Base-by-base conservation (phyloP, 2,888 invertebrate species). In the Euzophera pinguis region DNA sequence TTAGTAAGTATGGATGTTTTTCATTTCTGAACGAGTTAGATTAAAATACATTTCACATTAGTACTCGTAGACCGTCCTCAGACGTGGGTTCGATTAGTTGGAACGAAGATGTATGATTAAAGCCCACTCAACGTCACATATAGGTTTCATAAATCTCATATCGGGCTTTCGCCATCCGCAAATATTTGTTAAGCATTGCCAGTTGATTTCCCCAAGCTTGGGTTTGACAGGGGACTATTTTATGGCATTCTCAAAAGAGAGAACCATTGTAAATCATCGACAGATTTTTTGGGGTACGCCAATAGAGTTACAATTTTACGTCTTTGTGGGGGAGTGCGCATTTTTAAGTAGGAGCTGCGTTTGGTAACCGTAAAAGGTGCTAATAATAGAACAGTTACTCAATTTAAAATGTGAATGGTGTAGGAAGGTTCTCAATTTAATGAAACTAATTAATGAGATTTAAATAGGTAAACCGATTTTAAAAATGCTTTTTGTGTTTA, bases 141-240 rank as follows among this genome's bases (percentile, higher is more conserved):
- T 51, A 43, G 51, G 47, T 58, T 57, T 63, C 57, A 66, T 67
- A 71, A 71, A 73, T 69, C 62, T 53, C 50, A 52, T 52, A 56
- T 55, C 60, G 56, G 50, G 55, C 56, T 51, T 41, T 56, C 47
- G 45, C 13, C 64, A 69, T 57, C 59, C 56, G 58, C 65, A 79
- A 79, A 81, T 81, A 78, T 84, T 83, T 82, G 79, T 77, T 67
- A 74, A 77, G 75, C 75, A 75, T 79, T 74, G 75, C 77, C 70
- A 74, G 75, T 75, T 81, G 78, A 81, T 80, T 74, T 69, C 62
- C 64, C 60, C 60, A 68, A 58, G 69, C 61, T 72, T 81, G 87
- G 61, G 65, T 65, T 63, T 83, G 87, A 86, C 87, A 80, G 72
- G 77, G 84, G 86, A 65, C 79, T 82, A 73, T 72, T 87, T 87